Percentiles rank a stretch among this genome's conserved stretches.
Conservation (phyloP, 2,113 vertebrate genomes). For the Nothocercus nigrocapillus region DNA sequence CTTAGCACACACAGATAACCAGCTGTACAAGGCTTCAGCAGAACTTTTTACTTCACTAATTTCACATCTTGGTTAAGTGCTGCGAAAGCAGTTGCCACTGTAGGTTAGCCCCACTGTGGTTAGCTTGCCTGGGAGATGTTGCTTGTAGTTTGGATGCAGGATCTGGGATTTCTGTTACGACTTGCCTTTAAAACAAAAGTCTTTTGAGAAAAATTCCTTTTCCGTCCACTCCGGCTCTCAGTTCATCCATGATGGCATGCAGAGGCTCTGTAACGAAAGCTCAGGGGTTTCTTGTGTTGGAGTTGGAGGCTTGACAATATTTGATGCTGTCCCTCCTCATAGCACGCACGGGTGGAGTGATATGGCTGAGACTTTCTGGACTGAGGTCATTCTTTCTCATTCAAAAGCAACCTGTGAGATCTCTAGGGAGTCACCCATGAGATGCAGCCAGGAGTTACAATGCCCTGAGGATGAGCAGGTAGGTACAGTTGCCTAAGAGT, state of each 20-base stretch:
- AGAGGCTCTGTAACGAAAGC: neutral
- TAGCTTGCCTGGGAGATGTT: neutral
- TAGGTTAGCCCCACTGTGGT: neutral
- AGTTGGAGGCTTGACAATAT: neutral
- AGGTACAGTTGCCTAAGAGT: neutral
- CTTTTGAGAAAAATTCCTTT: constrained; percentile 3
- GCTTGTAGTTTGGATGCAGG: neutral
- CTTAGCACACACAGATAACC: neutral
- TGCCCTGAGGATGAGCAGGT: neutral
- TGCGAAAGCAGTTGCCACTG: neutral
- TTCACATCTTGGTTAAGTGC: neutral
- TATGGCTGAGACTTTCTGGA: neutral
- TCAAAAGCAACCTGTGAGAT: neutral
- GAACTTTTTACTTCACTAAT: neutral
- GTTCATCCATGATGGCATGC: neutral
- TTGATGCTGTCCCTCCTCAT: neutral
- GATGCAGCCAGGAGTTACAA: neutral
- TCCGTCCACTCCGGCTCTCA: neutral
- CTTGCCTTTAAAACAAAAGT: neutral
- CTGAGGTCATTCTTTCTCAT: neutral
- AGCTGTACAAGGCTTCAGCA: neutral
- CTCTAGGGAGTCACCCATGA: neutral
- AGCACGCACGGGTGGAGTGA: neutral
- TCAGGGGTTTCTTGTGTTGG: neutral
- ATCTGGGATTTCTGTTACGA: neutral